Evolutionary conservation across 2,888 invertebrate genomes (phyloP).

Genomic region (Thysanoteuthis rhombus): DNA sequence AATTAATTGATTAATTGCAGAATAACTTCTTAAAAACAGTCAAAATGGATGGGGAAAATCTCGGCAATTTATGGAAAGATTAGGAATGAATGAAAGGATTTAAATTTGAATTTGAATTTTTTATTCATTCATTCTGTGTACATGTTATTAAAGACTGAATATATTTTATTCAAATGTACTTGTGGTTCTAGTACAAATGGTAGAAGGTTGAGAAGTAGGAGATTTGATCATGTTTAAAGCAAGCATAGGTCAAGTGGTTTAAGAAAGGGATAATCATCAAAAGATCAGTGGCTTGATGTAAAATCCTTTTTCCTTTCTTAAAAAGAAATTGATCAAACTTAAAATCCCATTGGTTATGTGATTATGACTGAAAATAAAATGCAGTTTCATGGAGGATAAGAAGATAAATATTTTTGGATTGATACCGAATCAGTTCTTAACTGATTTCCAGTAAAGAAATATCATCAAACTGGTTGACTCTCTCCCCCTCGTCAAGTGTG

Average conservation of each 20-base stretch:
- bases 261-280: background rate
- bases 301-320: background rate
- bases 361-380: background rate
- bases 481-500: background rate
- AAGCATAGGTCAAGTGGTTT: background rate
- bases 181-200: background rate
- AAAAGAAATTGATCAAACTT: background rate
- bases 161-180: background rate
- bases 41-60: background rate
- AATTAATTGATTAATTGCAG: background rate
- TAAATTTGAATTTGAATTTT: background rate
- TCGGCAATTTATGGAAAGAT: background rate
- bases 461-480: background rate
- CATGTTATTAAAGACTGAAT: background rate
- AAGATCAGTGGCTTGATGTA: background rate
- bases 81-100: background rate
- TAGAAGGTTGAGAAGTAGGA: background rate
- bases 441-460: background rate
- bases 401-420: background rate
- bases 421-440: background rate
- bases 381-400: background rate
- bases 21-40: background rate
- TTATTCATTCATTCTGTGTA: background rate
- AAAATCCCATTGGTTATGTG: background rate
- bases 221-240: background rate